Base-by-base conservation (phyloP, 2,888 invertebrate genomes). In the Cerastis leucographa region DNA sequence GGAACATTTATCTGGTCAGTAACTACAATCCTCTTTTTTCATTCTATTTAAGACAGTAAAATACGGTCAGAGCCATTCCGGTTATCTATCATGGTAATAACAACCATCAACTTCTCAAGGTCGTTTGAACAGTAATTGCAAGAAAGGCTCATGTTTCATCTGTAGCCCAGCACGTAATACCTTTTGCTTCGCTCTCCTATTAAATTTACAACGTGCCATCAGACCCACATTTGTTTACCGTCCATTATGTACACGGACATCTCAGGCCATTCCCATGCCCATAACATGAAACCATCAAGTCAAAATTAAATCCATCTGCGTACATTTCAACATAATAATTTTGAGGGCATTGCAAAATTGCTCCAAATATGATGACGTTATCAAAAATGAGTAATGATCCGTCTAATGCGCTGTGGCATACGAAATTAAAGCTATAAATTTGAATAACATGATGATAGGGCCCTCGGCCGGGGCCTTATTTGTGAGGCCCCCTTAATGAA, bases 401-500 rank as follows among this genome's bases (percentile, higher is more conserved):
- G 42, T 89, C 90, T 92, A 93, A 92, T 92, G 90, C 90, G 90
- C 88, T 89, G 90, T 89, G 89, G 91, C 90, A 92, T 91, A 94
- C 92, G 93, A 94, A 94, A 94, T 94, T 93, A 92, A 94, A 93
- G 92, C 91, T 89, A 93, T 94, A 94, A 94, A 94, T 94, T 93
- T 93, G 89, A 92, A 93, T 92, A 91, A 92, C 89, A 90, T 75
- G 89, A 88, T 80, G 71, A 78, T 86, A 76, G 80, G 87, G 73
- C 76, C 83, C 81, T 78, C 70, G 62, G 68, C 73, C 67, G 69
- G 74, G 85, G 78, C 71, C 85, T 88, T 87, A 88, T 87, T 87
- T 87, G 85, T 82, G 81, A 76, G 83, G 74, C 61, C 66, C 49
- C 77, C 68, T 78, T 77, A 88, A 83, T 88, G 87, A 87, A 85